Evolutionary conservation across 2,113 vertebrate species (phyloP).

Genomic region (Corythornis cristatus): DNA sequence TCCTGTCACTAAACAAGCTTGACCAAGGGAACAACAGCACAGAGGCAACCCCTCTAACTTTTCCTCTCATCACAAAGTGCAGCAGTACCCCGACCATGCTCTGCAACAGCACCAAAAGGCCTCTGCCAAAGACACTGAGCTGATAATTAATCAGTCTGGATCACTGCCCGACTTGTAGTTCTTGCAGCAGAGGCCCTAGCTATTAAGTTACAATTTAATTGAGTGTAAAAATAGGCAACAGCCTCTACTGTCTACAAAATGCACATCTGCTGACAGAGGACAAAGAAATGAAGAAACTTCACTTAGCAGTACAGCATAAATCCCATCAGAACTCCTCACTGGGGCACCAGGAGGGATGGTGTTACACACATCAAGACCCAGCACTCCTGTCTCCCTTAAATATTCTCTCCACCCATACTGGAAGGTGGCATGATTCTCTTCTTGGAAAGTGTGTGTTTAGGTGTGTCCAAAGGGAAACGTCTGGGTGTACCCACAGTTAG

Average conservation of each 20-base stretch:
- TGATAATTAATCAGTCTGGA: slow-evolving; percentile 62
- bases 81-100: neutral
- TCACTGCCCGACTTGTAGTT: neutral
- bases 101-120: neutral
- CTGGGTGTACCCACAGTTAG: slow-evolving; percentile 56
- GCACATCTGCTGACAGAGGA: slow-evolving; percentile 9
- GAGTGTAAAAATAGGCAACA: slow-evolving; percentile 57
- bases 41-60: neutral
- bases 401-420: slow-evolving; percentile 26
- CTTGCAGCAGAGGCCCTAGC: neutral
- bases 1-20: neutral
- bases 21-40: neutral
- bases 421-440: slow-evolving; percentile 62
- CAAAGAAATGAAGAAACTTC: slow-evolving; percentile 26
- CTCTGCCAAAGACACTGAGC: slow-evolving; percentile 19
- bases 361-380: neutral
- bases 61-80: neutral
- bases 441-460: slow-evolving; percentile 59
- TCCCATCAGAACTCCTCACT: neutral
- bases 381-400: neutral
- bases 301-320: neutral
- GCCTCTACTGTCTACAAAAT: slow-evolving; percentile 47
- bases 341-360: neutral
- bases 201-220: slow-evolving; percentile 60
- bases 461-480: slow-evolving; percentile 57